Evolutionary conservation across 1,140 invertebrate species (phyloP), one percentile per base, ranked within the genome.

Genomic region (Drosophila chauvacae): DNA sequence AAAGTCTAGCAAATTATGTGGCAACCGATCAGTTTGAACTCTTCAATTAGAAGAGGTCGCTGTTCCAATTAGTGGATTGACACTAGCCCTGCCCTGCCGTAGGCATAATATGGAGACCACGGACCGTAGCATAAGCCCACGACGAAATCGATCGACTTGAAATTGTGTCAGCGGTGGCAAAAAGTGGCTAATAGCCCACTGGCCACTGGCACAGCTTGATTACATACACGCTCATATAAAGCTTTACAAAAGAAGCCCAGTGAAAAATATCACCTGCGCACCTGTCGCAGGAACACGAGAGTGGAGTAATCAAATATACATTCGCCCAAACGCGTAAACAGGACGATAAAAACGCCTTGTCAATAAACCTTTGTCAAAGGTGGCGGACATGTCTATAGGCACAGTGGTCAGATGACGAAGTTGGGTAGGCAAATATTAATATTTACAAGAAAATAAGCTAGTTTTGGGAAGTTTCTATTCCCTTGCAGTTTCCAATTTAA

Each of bases 41-140:
- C 66, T 81, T 70, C 71, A 90, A 85, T 90, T 77, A 58, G 55
- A 28, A 68, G 47, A 81, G 85, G 81, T 90, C 79, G 65, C 62
- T 71, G 61, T 61, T 71, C 63, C 81, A 90, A 90, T 90, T 90
- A 84, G 53, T 30, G 48, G 35, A 41, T 10, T 60, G 53, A 30
- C 33, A 51, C 41, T 20, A 26, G 47, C 56, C 61, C n/a, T 50
- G 53, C 48, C 56, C 18, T 42, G 51, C 51, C 42, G 48, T 75
- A 75, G 48, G 42, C 75, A 71, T 69, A 66, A 80, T 45, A 63
- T 68, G 35, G 55, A 41, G 51, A 42, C 30, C 53, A 50, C 11
- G 11, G 10, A 23, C 18, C 16, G 14, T 26, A 58, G 51, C 33
- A 64, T 62, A 39, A 45, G 60, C 20, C 44, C 61, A 51, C 59